Conservation (phyloP, 2,113 vertebrate genomes). For the Ammodytes dubius region DNA sequence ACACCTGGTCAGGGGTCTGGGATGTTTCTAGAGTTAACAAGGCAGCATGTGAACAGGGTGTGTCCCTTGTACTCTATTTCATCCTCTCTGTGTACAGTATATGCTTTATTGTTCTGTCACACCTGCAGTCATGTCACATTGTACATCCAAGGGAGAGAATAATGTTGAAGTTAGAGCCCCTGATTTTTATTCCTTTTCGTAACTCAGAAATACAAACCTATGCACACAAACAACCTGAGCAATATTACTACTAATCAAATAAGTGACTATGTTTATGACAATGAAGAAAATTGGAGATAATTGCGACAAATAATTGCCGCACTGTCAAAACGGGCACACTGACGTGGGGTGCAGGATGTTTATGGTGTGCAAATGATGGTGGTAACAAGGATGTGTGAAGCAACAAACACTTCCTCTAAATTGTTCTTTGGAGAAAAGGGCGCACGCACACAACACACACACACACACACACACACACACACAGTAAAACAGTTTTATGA, state of each 20-base stretch:
- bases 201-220: neutral
- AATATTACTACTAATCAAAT: neutral
- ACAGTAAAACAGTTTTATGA: conserved; percentile 37
- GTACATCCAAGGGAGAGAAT: neutral
- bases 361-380: conserved; percentile 23
- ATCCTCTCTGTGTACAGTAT: neutral
- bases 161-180: neutral
- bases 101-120: neutral
- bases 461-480: neutral
- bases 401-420: conserved; percentile 43
- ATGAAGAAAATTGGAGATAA: conserved; percentile 34
- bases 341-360: conserved; percentile 5
- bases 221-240: neutral
- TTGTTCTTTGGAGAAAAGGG: conserved; percentile 12
- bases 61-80: neutral
- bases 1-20: conserved; percentile 33
- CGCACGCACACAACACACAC: neutral
- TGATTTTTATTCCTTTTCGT: neutral
- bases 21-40: conserved; percentile 50
- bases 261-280: conserved; percentile 26
- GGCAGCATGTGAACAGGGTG: conserved; percentile 1
- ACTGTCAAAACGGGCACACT: neutral
- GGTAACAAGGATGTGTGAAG: conserved; percentile 14
- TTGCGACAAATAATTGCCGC: neutral
- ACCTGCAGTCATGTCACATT: neutral